phyloP scores from a whole-genome alignment of 2,797 vertebrate genomes.

The Chloroceryle inda region DNA sequence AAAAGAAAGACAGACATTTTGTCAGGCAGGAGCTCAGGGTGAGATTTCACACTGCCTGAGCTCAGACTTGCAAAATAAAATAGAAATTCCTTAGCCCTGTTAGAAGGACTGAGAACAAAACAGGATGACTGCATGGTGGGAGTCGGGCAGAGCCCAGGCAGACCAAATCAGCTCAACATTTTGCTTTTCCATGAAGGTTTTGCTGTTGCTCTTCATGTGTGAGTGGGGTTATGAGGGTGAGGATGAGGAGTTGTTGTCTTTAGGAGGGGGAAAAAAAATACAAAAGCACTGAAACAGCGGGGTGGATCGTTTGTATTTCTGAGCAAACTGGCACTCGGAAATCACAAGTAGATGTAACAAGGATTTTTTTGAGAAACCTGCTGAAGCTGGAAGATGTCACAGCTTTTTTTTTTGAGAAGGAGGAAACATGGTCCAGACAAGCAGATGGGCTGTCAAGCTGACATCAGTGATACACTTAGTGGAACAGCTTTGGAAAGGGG shows the following conservation, averaged over 20 bases:
- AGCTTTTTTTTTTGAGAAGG: not conserved
- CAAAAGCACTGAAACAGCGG: not conserved
- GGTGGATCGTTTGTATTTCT: not conserved
- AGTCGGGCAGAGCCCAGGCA: not conserved
- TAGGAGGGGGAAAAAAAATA: not conserved
- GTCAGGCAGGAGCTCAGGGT: constrained; percentile 29
- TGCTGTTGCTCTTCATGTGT: not conserved
- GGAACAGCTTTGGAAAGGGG: constrained; percentile 52
- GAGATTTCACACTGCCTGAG: constrained; percentile 48
- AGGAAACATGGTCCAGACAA: constrained; percentile 45
- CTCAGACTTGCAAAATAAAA: not conserved
- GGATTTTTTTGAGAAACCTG: constrained; percentile 50
- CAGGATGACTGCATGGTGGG: accelerated
- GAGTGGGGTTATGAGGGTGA: not conserved
- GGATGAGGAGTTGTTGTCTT: not conserved
- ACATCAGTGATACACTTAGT: constrained; percentile 39
- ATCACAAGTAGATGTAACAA: not conserved
- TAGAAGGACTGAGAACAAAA: not conserved
- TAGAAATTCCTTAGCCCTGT: not conserved
- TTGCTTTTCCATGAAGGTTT: not conserved
- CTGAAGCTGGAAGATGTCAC: constrained; percentile 55
- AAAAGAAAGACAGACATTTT: constrained; percentile 38
- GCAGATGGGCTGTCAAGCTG: constrained; percentile 72
- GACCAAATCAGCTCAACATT: not conserved
- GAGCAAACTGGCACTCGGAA: not conserved